These are phyloP conservation scores for Bicyclus anynana DNA, from an alignment of 1,140 invertebrate species.

Conservation along the genomic window DNA sequence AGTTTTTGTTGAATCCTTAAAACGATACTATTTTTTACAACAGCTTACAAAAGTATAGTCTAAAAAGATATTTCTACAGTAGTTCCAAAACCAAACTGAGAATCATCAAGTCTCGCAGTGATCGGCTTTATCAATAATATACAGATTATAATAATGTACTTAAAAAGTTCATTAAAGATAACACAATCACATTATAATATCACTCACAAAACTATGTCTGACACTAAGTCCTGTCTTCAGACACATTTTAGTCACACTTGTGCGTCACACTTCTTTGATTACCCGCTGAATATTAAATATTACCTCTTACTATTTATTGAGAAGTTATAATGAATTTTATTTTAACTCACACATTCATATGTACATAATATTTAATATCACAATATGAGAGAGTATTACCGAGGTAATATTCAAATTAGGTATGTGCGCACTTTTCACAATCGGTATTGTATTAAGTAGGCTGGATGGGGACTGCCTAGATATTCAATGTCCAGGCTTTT, in stretches of 20 bases:
- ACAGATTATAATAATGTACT: constrained; percentile 58
- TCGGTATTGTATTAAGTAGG: constrained; percentile 37
- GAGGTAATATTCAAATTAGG: constrained; percentile 37
- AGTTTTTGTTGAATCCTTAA: constrained; percentile 59
- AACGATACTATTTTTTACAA: constrained; percentile 61
- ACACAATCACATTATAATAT: constrained; percentile 75
- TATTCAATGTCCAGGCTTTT: constrained; percentile 19
- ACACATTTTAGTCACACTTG: constrained; percentile 54
- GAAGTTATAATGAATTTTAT: background rate
- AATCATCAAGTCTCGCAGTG: constrained; percentile 21
- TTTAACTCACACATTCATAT: background rate
- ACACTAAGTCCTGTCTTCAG: constrained; percentile 57
- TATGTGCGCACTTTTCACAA: constrained; percentile 40
- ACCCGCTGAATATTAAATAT: constrained; percentile 49
- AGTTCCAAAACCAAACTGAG: constrained; percentile 43
- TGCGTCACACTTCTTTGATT: constrained; percentile 45
- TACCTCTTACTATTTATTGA: constrained; percentile 25
- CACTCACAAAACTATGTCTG: constrained; percentile 65
- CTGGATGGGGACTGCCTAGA: constrained; percentile 29
- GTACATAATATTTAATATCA: constrained; percentile 8
- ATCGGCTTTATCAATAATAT: constrained; percentile 33
- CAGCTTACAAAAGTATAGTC: constrained; percentile 50
- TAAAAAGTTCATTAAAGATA: constrained; percentile 60
- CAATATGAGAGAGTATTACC: constrained; percentile 14
- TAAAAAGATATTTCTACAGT: constrained; percentile 49